Evolutionary conservation across 2,797 vertebrate species (phyloP).

Genomic region (Phyllotis vaccarum): DNA sequence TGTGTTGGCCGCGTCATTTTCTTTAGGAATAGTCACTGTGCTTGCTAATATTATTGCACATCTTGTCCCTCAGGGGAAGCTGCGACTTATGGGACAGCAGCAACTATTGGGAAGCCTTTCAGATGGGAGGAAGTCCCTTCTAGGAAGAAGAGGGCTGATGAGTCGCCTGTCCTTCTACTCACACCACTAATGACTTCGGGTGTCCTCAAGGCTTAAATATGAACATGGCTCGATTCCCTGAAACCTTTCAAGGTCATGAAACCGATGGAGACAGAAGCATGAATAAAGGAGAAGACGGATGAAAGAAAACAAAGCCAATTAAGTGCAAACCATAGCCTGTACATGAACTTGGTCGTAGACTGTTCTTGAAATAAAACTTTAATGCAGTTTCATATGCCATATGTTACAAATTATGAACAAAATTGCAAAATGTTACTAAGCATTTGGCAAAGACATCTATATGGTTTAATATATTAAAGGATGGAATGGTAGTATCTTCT

Average conservation of each 20-base stretch:
- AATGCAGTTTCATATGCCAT: background rate
- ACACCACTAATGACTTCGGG: background rate
- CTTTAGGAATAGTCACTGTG: constrained; percentile 17
- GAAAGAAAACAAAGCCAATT: background rate
- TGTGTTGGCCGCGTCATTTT: background rate
- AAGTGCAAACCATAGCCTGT: background rate
- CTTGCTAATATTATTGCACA: background rate
- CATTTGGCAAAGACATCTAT: background rate
- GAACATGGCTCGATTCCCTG: background rate
- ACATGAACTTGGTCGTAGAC: background rate
- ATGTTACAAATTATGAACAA: background rate
- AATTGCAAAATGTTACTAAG: background rate
- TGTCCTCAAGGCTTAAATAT: constrained; percentile 35
- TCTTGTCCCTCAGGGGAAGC: constrained; percentile 15
- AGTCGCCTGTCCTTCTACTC: constrained; percentile 18
- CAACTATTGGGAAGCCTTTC: constrained; percentile 32
- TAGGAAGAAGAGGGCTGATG: background rate
- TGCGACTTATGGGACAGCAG: background rate
- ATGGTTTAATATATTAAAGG: background rate
- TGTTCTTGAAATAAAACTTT: constrained; percentile 22
- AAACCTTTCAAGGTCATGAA: constrained; percentile 21
- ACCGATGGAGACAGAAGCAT: background rate
- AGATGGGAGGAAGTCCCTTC: background rate
- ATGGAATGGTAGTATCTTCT: background rate
- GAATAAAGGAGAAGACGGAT: background rate